These are phyloP conservation scores for Lycaon pictus DNA, from an alignment of 2,113 vertebrate genomes.

Conservation along the genomic window DNA sequence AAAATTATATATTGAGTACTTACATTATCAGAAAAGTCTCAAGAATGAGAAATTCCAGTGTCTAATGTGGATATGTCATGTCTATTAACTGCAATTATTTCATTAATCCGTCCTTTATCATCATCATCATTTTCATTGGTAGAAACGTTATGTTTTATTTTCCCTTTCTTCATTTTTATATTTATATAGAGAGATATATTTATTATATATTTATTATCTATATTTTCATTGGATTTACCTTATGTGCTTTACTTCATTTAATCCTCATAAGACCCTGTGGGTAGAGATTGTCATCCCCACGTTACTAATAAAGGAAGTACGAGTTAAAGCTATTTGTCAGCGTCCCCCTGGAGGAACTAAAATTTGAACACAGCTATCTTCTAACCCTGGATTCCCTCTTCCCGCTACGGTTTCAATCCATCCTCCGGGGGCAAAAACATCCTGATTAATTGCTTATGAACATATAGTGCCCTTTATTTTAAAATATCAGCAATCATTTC, in stretches of 20 bases:
- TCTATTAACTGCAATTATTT: neutral
- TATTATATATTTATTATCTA: neutral
- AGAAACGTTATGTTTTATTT: neutral
- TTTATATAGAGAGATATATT: too few relatives aligned
- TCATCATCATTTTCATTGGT: neutral
- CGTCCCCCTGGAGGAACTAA: neutral
- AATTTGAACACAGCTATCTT: neutral
- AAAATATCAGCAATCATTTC: conserved; percentile 78
- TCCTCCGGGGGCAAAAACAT: conserved; percentile 36
- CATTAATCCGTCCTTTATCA: neutral
- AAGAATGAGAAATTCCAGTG: neutral
- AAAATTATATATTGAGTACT: neutral
- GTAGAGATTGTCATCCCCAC: neutral
- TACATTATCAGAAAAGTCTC: neutral
- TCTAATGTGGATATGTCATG: neutral
- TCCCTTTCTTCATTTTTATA: neutral
- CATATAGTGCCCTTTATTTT: conserved; percentile 77
- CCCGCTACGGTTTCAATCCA: neutral
- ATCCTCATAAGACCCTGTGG: neutral
- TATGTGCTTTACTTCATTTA: neutral
- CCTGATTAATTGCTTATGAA: conserved; percentile 74
- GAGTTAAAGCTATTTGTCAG: neutral
- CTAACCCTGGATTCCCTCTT: conserved; percentile 38
- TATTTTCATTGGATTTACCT: neutral
- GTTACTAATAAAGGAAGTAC: conserved; percentile 5